These are phyloP conservation scores for Empidonax traillii DNA, from an alignment of 2,113 vertebrate genomes.

Conservation along the genomic window DNA sequence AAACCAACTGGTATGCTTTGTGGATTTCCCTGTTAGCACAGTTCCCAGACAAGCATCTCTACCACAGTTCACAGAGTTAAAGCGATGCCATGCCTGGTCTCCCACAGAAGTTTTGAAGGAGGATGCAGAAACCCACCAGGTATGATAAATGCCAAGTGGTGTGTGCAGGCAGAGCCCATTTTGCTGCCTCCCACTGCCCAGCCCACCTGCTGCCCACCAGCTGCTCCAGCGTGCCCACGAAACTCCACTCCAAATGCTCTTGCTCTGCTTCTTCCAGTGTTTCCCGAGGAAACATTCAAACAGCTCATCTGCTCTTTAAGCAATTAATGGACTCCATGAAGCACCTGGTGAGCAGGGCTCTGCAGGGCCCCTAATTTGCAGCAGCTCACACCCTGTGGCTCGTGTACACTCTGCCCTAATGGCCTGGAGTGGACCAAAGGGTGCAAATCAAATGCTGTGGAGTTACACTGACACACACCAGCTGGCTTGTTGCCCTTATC, in stretches of 20 bases:
- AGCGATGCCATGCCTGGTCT: background rate
- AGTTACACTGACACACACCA: background rate
- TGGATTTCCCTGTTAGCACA: background rate
- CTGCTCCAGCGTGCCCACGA: background rate
- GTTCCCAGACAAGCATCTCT: background rate
- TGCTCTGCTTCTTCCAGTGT: fast-evolving
- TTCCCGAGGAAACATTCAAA: background rate
- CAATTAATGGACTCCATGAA: background rate
- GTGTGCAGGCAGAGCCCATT: background rate
- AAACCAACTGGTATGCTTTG: background rate
- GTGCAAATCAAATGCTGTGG: background rate
- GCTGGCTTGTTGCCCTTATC: background rate
- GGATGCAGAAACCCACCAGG: background rate
- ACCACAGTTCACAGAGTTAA: background rate
- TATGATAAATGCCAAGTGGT: background rate
- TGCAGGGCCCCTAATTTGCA: background rate
- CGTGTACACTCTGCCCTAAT: background rate
- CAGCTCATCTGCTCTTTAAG: background rate
- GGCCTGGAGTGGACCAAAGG: background rate
- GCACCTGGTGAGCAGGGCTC: background rate
- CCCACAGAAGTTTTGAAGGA: background rate
- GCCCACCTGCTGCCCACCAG: background rate
- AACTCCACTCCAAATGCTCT: background rate
- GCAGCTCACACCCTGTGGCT: background rate
- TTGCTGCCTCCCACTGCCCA: background rate